Conservation (phyloP, 2,888 invertebrate genomes). For the Gonocerus acuteangulatus region DNA sequence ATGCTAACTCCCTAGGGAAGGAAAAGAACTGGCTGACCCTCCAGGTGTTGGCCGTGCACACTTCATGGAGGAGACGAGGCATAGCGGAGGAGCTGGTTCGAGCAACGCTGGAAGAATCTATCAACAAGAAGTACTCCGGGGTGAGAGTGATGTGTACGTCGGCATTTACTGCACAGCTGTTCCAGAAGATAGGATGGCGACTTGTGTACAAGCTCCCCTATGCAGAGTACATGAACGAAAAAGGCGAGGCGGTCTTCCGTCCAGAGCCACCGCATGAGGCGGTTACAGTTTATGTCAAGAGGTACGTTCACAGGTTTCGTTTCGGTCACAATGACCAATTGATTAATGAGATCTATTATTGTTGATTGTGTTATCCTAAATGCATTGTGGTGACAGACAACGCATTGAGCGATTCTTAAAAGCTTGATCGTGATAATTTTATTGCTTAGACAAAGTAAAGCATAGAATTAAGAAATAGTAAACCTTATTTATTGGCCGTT, state of each 20-base stretch:
- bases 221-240: conserved; percentile 19
- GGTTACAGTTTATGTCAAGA: conserved; percentile 19
- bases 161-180: conserved; percentile 21
- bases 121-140: conserved; percentile 13
- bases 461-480: too few relatives aligned
- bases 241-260: conserved; percentile 11
- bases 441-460: too few relatives aligned
- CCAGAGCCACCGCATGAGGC: conserved; percentile 25
- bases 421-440: too few relatives aligned
- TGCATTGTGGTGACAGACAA: too few relatives aligned
- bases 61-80: conserved; percentile 19
- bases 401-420: too few relatives aligned
- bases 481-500: too few relatives aligned
- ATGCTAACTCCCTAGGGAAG: background rate
- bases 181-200: conserved; percentile 17
- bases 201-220: conserved; percentile 14
- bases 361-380: too few relatives aligned
- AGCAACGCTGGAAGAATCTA: conserved; percentile 12
- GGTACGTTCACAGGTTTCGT: background rate
- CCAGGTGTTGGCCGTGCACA: conserved; percentile 24
- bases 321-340: too few relatives aligned
- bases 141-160: conserved; percentile 27
- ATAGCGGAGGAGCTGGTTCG: conserved; percentile 19
- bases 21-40: conserved; percentile 15
- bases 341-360: too few relatives aligned